phyloP scores from a whole-genome alignment of 2,888 invertebrate genomes.

The Fragum sueziense region DNA sequence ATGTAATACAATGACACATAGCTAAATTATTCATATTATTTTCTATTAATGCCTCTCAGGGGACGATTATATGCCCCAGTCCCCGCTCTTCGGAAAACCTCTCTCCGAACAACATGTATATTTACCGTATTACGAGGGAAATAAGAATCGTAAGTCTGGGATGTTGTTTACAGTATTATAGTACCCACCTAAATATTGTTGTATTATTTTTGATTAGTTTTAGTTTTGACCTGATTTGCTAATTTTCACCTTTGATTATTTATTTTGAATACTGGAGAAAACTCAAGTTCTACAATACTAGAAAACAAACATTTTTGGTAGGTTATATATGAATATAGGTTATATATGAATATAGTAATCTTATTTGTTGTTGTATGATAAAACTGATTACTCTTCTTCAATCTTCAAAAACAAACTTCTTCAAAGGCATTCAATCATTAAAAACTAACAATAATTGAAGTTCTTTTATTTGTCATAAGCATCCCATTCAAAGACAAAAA shows the following conservation, averaged over 20 bases:
- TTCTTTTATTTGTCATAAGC: too few species aligned
- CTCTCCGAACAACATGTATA: slow-evolving; percentile 91
- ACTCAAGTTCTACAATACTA: too few species aligned
- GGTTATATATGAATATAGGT: too few species aligned
- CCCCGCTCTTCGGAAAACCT: slow-evolving; percentile 88
- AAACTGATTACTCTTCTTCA: too few species aligned
- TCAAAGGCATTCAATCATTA: too few species aligned
- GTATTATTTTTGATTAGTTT: not conserved
- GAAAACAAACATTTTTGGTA: too few species aligned
- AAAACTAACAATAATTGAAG: too few species aligned
- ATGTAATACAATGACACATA: not conserved
- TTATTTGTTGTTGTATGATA: too few species aligned
- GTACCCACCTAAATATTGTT: not conserved
- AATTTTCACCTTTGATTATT: not conserved
- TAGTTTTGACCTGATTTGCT: not conserved
- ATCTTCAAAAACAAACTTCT: too few species aligned
- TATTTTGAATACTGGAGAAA: too few species aligned
- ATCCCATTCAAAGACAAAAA: too few species aligned
- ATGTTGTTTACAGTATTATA: slow-evolving; percentile 33
- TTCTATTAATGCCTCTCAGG: slow-evolving; percentile 73
- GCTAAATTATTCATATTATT: slow-evolving; percentile 21
- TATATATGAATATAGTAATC: too few species aligned
- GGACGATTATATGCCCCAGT: slow-evolving; percentile 84
- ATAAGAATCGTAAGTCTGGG: slow-evolving; percentile 89
- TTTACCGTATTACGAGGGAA: slow-evolving; percentile 91